A percentile compares a stretch with the other conserved stretches of the same genome.
phyloP scores from a whole-genome alignment of 37 sponge, comb jelly and placozoan genomes.

The Diacarnus erythraeanus region DNA sequence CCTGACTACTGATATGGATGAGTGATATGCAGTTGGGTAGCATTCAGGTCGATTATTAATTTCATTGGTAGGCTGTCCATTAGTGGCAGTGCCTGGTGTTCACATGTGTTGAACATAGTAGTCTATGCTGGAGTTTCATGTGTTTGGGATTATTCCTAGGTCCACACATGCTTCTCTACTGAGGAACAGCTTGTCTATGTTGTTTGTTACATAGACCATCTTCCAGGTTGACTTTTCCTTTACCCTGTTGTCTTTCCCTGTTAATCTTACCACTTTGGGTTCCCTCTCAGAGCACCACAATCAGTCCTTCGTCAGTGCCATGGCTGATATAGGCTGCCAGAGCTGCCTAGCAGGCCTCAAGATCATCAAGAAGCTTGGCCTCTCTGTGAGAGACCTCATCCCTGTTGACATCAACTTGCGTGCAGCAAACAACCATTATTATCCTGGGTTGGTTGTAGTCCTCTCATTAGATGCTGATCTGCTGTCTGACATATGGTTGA shows the following conservation, averaged over 20 bases:
- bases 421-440: not conserved
- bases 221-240: slow-evolving; percentile 22
- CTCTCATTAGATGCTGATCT: slow-evolving; percentile 9
- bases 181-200: slow-evolving; percentile 41
- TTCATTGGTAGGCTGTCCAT: slow-evolving; percentile 44
- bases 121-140: slow-evolving; percentile 33
- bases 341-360: slow-evolving; percentile 30
- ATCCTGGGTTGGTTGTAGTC: slow-evolving; percentile 33
- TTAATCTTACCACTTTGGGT: slow-evolving; percentile 25
- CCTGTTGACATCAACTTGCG: slow-evolving; percentile 17
- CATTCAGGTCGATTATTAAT: slow-evolving; percentile 32
- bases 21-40: slow-evolving; percentile 41
- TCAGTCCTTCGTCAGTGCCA: too few relatives aligned
- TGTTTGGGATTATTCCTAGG: slow-evolving; percentile 33
- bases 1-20: slow-evolving; percentile 44
- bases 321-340: slow-evolving; percentile 25
- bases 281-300: slow-evolving; percentile 29
- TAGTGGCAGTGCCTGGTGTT: slow-evolving; percentile 30
- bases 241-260: slow-evolving; percentile 19
- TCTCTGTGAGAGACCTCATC: slow-evolving; percentile 36
- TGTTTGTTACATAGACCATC: slow-evolving; percentile 37
- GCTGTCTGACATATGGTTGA: slow-evolving; percentile 22
- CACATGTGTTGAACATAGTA: slow-evolving; percentile 28
- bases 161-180: slow-evolving; percentile 38
- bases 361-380: slow-evolving; percentile 36